Evolutionary conservation across 2,797 vertebrate species (phyloP).

Genomic region (Acestrorhynchus altus): DNA sequence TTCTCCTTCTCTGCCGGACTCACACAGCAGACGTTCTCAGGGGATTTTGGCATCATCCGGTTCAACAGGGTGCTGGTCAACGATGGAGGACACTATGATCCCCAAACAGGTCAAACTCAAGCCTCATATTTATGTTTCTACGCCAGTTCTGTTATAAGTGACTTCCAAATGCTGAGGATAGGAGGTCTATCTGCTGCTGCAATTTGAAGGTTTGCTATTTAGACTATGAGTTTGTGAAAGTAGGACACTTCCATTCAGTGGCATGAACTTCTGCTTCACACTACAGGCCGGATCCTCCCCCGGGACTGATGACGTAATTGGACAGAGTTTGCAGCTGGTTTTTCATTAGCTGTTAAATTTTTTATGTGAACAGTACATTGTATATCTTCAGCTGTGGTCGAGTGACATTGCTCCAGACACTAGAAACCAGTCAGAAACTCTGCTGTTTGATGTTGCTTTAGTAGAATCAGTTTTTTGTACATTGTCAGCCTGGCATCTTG

Average conservation of each 20-base stretch:
- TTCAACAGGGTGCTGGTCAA: conserved; percentile 96
- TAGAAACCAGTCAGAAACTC: background rate
- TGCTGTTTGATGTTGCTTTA: no score
- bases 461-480: no score
- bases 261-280: background rate
- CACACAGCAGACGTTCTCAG: conserved; percentile 79
- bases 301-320: no score
- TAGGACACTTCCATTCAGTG: no score
- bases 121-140: conserved; percentile 1
- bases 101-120: conserved; percentile 83
- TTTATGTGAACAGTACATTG: background rate
- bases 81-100: conserved; percentile 90
- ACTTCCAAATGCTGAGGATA: background rate
- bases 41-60: conserved; percentile 83
- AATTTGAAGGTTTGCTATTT: background rate
- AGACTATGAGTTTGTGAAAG: no score
- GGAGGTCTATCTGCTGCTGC: background rate
- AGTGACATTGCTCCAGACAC: background rate
- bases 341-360: background rate
- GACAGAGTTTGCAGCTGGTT: background rate
- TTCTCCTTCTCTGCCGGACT: conserved; percentile 95
- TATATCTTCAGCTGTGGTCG: background rate
- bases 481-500: no score
- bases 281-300: background rate
- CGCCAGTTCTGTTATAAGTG: background rate